Percentiles rank a stretch among this genome's conserved stretches.
These are phyloP conservation scores for Sweltsa coloradensis DNA, from an alignment of 1,140 invertebrate genomes.

Conservation along the genomic window DNA sequence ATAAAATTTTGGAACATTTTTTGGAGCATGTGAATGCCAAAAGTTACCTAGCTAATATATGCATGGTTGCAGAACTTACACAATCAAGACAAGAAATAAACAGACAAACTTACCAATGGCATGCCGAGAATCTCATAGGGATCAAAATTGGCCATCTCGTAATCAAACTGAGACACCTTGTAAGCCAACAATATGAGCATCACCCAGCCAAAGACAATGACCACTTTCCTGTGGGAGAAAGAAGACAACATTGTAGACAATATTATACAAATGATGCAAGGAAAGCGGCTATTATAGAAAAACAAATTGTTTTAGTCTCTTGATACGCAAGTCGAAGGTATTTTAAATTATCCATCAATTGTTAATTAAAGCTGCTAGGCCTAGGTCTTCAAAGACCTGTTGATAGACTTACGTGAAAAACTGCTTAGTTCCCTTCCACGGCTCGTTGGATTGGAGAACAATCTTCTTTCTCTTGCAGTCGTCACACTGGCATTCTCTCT, in stretches of 20 bases:
- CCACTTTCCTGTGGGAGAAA: slow-evolving; percentile 41
- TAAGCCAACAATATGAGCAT: slow-evolving; percentile 78
- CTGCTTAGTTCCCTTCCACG: slow-evolving; percentile 73
- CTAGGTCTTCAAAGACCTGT: slow-evolving; percentile 1
- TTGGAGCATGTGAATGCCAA: no score
- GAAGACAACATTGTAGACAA: slow-evolving; percentile 7
- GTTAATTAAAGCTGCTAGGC: no score
- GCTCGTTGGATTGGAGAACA: slow-evolving; percentile 67
- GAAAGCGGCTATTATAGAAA: background rate
- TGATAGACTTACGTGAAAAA: slow-evolving; percentile 32
- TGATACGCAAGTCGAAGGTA: background rate
- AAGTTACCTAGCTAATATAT: background rate
- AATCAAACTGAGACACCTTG: slow-evolving; percentile 95
- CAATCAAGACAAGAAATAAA: background rate
- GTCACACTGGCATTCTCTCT: slow-evolving; percentile 74
- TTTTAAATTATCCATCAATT: background rate
- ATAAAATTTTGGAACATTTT: slow-evolving; percentile 4
- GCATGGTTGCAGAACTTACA: background rate
- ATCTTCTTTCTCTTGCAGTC: slow-evolving; percentile 75
- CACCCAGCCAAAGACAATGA: slow-evolving; percentile 77
- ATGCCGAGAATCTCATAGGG: slow-evolving; percentile 93
- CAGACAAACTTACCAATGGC: slow-evolving; percentile 48
- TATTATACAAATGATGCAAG: background rate
- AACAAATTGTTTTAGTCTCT: background rate
- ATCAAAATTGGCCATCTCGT: slow-evolving; percentile 97